Conservation (phyloP, 2,888 invertebrate species). For the Cetonia aurata region DNA sequence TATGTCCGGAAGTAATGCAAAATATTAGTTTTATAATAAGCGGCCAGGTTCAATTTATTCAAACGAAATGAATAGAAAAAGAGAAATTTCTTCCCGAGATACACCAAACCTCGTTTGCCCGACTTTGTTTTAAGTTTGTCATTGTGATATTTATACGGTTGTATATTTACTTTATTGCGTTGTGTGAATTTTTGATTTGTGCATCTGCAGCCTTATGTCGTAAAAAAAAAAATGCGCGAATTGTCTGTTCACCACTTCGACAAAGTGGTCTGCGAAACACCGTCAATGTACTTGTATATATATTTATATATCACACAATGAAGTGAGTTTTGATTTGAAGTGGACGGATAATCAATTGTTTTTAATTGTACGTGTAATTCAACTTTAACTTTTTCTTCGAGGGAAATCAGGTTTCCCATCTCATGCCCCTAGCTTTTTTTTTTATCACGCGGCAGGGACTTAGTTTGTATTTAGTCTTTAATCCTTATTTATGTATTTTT, state of each 20-base stretch:
- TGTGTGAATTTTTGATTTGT: background rate
- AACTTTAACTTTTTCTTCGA: constrained; percentile 9
- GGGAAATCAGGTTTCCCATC: constrained; percentile 39
- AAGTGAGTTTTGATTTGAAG: background rate
- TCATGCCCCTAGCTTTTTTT: constrained; percentile 44
- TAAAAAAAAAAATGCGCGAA: background rate
- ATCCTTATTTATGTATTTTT: too few species aligned
- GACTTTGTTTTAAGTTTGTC: background rate
- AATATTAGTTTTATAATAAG: too few species aligned
- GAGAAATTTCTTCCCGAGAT: too few species aligned
- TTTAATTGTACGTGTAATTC: background rate
- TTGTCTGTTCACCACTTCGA: background rate
- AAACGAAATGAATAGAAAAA: too few species aligned
- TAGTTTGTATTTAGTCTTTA: constrained; percentile 35
- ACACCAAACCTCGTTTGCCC: too few species aligned
- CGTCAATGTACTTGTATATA: too few species aligned
- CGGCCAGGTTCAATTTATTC: too few species aligned
- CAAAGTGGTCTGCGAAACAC: too few species aligned
- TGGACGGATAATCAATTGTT: constrained; percentile 18
- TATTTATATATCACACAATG: too few species aligned
- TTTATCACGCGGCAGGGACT: constrained; percentile 45
- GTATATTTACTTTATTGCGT: constrained; percentile 5
- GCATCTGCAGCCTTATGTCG: too few species aligned
- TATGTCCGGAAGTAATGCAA: too few species aligned
- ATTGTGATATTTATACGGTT: constrained; percentile 23